Percentiles rank a stretch among this genome's conserved stretches.
These are phyloP conservation scores for Potamarius usumacintae DNA, from an alignment of 2,113 vertebrate genomes.

Conservation along the genomic window DNA sequence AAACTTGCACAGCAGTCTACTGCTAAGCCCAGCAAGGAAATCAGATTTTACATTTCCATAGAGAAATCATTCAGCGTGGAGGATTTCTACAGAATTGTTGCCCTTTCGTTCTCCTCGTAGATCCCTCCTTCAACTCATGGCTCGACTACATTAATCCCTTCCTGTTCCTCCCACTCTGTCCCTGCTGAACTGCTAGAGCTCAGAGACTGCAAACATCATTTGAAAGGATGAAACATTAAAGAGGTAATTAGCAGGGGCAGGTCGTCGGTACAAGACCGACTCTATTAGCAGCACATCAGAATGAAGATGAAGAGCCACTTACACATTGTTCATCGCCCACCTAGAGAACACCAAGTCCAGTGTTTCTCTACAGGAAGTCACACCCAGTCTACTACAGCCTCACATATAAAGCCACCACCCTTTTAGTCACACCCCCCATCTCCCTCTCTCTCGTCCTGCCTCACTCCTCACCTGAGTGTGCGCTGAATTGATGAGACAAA, in stretches of 20 bases:
- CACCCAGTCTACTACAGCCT: neutral
- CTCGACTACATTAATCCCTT: slow-evolving; percentile 1
- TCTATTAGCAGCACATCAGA: slow-evolving; percentile 28
- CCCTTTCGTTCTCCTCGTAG: neutral
- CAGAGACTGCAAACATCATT: slow-evolving; percentile 65
- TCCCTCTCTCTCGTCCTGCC: neutral
- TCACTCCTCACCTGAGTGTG: slow-evolving; percentile 5
- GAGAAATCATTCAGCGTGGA: neutral
- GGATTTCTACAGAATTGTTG: slow-evolving; percentile 16
- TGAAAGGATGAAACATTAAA: slow-evolving; percentile 65
- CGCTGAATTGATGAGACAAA: slow-evolving; percentile 58
- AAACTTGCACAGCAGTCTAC: neutral
- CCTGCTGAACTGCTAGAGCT: slow-evolving; percentile 52
- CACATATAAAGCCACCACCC: neutral
- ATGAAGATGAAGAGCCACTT: slow-evolving; percentile 51
- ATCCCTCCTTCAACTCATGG: neutral
- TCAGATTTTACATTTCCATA: slow-evolving; percentile 16
- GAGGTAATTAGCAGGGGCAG: slow-evolving; percentile 64
- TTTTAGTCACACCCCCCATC: neutral
- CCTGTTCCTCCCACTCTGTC: neutral
- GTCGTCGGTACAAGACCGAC: slow-evolving; percentile 56
- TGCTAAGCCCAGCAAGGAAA: slow-evolving; percentile 12
- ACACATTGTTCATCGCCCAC: slow-evolving; percentile 48
- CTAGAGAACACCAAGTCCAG: slow-evolving; percentile 2
- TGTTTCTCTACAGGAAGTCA: neutral